Conservation (phyloP, 2,113 vertebrate genomes). For the Thunnus thynnus region DNA sequence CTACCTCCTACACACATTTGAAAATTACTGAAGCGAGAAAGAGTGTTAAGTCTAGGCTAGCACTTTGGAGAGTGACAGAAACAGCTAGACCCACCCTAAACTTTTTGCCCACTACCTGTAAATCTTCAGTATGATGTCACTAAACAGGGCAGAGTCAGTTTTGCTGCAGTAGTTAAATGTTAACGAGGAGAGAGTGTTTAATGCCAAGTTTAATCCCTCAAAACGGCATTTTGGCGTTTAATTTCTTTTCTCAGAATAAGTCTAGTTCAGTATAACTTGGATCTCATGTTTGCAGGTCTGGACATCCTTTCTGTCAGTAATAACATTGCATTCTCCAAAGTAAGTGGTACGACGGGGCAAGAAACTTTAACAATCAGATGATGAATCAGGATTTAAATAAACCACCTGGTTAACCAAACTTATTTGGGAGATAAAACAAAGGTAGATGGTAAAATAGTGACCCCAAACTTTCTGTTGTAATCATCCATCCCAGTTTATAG, state of each 20-base stretch:
- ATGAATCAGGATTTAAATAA: neutral
- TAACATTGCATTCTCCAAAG: too few relatives aligned
- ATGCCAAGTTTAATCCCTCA: neutral
- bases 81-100: neutral
- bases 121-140: neutral
- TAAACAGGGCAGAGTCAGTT: neutral
- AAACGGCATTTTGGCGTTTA: neutral
- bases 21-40: conserved; percentile 37
- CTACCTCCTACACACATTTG: conserved; percentile 35
- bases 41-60: neutral
- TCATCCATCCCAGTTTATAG: neutral
- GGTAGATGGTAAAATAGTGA: neutral
- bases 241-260: neutral
- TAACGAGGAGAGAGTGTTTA: too few relatives aligned
- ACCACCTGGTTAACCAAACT: too few relatives aligned
- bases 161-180: neutral
- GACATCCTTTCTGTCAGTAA: too few relatives aligned
- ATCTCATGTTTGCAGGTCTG: too few relatives aligned
- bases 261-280: too few relatives aligned
- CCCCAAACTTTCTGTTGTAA: neutral
- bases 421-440: too few relatives aligned
- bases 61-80: neutral
- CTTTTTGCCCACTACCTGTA: neutral
- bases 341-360: too few relatives aligned
- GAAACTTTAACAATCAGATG: neutral